Evolutionary conservation across 30 jellyfish, hydroid and myxozoan genomes (phyloP), one percentile per base, ranked within the genome.

Genomic region (Phacellophora camtschatica): DNA sequence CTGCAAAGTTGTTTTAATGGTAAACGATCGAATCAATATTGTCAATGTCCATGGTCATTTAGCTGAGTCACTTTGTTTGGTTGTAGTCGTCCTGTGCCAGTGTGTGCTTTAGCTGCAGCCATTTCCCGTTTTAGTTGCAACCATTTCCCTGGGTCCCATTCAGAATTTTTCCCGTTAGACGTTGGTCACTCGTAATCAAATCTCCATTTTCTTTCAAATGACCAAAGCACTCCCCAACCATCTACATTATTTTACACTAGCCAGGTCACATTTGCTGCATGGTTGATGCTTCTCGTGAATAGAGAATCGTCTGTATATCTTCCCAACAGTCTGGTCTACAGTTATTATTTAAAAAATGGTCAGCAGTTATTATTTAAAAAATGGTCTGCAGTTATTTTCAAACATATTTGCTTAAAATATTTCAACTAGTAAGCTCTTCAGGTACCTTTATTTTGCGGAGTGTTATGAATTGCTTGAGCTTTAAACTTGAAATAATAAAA

Each of bases 271-370:
- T 51, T 51, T 51, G 66, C 66, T 51, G 66, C 18, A 51, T 6
- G 23, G 9, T n/a, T 51, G 66, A 23, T 51, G 66, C 66, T 51
- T 51, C 18, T 51, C 66, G 30, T 51, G 9, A 51, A 51, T 23
- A 51, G 66, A 51, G 66, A 51, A 51, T 13, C 23, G 23, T 51
- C 18, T 51, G 66, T 51, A 51, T 51, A 51, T 51, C 18, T 51
- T n/a, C 66, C 66, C 66, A 51, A 51, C 66, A 51, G 66, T 51
- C 76, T n/a, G n/a, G n/a, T n/a, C n/a, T n/a, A n/a, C n/a, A n/a
- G n/a, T n/a, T n/a, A n/a, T n/a, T n/a, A n/a, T n/a, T n/a, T n/a
- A n/a, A n/a, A n/a, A n/a, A n/a, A n/a, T n/a, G n/a, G n/a, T n/a
- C n/a, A n/a, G n/a, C n/a, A n/a, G n/a, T n/a, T n/a, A n/a, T n/a